Percentiles rank a stretch among this genome's conserved stretches.
phyloP scores from a whole-genome alignment of 2,888 invertebrate species.

The Cephus sareptanus region DNA sequence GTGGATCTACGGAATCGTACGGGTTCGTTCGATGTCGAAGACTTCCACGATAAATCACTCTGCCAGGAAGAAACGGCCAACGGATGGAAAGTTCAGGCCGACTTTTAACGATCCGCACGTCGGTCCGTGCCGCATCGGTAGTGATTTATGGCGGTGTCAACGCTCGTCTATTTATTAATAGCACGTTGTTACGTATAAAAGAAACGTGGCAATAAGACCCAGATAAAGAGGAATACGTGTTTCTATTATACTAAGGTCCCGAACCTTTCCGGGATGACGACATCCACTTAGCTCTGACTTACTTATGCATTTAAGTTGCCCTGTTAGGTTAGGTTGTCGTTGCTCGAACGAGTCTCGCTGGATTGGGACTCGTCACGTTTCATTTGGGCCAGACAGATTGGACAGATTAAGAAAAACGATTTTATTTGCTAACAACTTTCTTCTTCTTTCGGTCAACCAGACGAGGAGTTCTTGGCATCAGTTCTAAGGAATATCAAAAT shows the following conservation, averaged over 20 bases:
- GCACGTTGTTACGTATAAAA: slow-evolving; percentile 1
- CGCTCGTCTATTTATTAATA: slow-evolving; percentile 2
- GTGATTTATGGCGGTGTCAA: slow-evolving; percentile 6
- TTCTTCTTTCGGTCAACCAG: background rate
- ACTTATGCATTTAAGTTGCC: background rate
- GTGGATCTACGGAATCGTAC: background rate
- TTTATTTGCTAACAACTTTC: background rate
- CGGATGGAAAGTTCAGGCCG: background rate
- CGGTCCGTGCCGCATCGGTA: background rate
- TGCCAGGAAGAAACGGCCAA: background rate
- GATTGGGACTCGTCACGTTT: background rate
- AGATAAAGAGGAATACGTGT: slow-evolving; percentile 7
- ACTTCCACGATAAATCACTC: background rate
- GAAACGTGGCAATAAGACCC: slow-evolving; percentile 1
- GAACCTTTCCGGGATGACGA: slow-evolving; percentile 24
- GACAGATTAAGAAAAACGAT: background rate
- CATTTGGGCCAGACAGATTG: background rate
- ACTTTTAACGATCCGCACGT: background rate
- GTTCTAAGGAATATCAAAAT: background rate
- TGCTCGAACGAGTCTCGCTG: background rate
- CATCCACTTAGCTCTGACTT: slow-evolving; percentile 18
- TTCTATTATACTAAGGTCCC: slow-evolving; percentile 12
- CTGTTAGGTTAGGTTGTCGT: background rate
- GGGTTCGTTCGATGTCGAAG: background rate
- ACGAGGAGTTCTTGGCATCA: background rate